phyloP scores from a whole-genome alignment of 2,113 vertebrate species.

The Etheostoma cragini region DNA sequence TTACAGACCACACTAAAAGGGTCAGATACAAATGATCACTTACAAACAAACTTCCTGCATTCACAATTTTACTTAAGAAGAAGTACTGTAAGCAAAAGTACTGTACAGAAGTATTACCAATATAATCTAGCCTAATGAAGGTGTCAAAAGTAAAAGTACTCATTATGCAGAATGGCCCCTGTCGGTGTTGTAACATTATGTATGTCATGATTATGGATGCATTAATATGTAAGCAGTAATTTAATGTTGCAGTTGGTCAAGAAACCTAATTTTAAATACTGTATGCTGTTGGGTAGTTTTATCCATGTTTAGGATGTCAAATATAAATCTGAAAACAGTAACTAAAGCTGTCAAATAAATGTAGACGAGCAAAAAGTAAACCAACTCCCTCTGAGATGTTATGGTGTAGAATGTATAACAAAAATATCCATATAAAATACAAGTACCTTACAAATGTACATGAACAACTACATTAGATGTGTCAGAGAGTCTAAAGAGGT shows the following conservation, averaged over 20 bases:
- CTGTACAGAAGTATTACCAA: neutral
- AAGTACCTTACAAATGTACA: neutral
- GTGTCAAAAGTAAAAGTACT: neutral
- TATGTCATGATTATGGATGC: neutral
- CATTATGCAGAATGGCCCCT: neutral
- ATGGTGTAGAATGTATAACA: neutral
- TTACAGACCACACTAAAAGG: no score
- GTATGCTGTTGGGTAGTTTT: neutral
- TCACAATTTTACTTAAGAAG: neutral
- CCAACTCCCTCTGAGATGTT: neutral
- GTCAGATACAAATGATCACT: no score
- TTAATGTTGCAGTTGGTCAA: neutral
- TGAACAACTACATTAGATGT: neutral
- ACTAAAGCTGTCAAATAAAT: neutral
- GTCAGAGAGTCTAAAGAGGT: conserved; percentile 6
- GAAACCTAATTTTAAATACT: neutral
- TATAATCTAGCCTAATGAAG: neutral
- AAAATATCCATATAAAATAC: neutral
- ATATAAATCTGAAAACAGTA: neutral
- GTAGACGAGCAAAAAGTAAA: neutral
- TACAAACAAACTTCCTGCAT: neutral
- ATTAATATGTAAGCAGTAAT: neutral
- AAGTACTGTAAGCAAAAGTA: neutral
- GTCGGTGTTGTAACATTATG: neutral
- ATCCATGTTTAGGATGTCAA: neutral